Percentiles rank a stretch among this genome's conserved stretches.
Evolutionary conservation across 2,797 vertebrate genomes (phyloP).

Genomic region (Pseudochirops cupreus): DNA sequence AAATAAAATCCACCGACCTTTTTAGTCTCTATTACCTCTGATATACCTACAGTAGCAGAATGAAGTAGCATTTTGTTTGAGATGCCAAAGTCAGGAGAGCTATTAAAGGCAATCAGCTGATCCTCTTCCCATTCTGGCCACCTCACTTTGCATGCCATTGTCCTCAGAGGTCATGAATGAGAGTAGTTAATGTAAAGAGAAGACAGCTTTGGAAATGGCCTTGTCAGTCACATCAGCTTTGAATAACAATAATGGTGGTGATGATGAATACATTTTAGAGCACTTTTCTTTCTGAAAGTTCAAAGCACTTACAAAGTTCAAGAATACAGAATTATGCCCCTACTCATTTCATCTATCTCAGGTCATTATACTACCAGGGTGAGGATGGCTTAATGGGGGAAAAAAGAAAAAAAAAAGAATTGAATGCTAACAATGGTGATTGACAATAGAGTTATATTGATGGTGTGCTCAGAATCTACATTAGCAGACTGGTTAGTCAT

Average conservation of each 20-base stretch:
- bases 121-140: background rate
- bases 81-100: background rate
- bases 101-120: slow-evolving; percentile 39
- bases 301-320: slow-evolving; percentile 41
- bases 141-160: slow-evolving; percentile 55
- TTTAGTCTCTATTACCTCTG: background rate
- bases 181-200: slow-evolving; percentile 50
- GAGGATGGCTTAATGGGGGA: background rate
- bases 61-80: background rate
- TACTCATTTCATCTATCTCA: slow-evolving; percentile 3
- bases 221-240: slow-evolving; percentile 54
- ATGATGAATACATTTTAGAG: slow-evolving; percentile 45
- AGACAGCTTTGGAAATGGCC: slow-evolving; percentile 51
- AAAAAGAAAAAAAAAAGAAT: background rate
- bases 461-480: background rate
- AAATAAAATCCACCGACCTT: background rate
- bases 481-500: background rate
- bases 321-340: slow-evolving; percentile 37
- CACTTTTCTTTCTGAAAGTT: slow-evolving; percentile 44
- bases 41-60: background rate
- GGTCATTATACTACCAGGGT: background rate
- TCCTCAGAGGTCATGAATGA: slow-evolving; percentile 66
- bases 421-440: background rate
- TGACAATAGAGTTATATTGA: background rate
- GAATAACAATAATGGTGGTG: slow-evolving; percentile 61